These are phyloP conservation scores for Micrasema longulum DNA, from an alignment of 1,140 invertebrate species.

Conservation along the genomic window DNA sequence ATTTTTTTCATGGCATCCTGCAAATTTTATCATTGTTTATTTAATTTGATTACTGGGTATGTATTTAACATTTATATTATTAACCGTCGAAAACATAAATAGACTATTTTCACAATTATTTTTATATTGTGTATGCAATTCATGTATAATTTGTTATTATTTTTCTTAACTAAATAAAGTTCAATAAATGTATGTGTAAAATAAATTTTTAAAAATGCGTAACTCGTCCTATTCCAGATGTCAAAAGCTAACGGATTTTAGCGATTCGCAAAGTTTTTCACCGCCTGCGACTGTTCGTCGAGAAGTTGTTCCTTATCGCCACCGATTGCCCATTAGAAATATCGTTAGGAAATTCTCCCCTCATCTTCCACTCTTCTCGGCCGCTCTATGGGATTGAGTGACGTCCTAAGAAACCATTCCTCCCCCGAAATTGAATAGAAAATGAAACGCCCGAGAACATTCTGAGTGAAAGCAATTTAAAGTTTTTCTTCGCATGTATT, in stretches of 20 bases:
- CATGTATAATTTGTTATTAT: too few relatives aligned
- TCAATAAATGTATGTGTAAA: too few relatives aligned
- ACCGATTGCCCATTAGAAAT: conserved; percentile 26
- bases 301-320: conserved; percentile 20
- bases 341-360: conserved; percentile 13
- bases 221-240: not conserved
- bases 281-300: conserved; percentile 16
- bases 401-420: conserved; percentile 21
- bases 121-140: too few relatives aligned
- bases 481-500: conserved; percentile 29
- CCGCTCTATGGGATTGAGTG: not conserved
- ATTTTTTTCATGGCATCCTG: too few relatives aligned
- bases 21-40: too few relatives aligned
- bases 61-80: too few relatives aligned
- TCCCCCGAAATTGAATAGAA: conserved; percentile 31
- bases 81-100: too few relatives aligned
- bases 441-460: conserved; percentile 39
- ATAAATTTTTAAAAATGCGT: too few relatives aligned
- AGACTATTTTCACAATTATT: too few relatives aligned
- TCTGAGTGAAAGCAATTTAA: conserved; percentile 40
- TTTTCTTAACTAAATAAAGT: too few relatives aligned
- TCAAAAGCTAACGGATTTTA: conserved; percentile 13
- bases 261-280: conserved; percentile 18
- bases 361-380: not conserved
- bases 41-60: too few relatives aligned